These are phyloP conservation scores for Myoxocephalus aenaeus DNA, from an alignment of 2,797 vertebrate species.

Conservation along the genomic window DNA sequence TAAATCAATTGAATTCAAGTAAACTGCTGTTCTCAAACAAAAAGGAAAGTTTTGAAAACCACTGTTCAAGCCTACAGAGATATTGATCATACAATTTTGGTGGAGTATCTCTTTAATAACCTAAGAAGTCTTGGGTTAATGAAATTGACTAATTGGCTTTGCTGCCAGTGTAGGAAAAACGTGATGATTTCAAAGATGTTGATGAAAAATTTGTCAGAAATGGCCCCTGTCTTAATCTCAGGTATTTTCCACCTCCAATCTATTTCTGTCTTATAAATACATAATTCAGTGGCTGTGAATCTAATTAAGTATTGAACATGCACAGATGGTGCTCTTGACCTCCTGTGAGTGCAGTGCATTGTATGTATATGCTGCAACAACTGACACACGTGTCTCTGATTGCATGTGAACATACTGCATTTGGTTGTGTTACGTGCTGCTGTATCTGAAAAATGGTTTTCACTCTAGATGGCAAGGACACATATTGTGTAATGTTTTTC, in stretches of 20 bases:
- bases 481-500: not conserved
- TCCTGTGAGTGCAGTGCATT: constrained; percentile 57
- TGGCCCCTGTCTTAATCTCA: constrained; percentile 46
- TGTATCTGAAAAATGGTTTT: constrained; percentile 30
- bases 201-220: constrained; percentile 54
- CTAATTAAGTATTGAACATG: constrained; percentile 86
- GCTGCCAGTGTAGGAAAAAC: constrained; percentile 23
- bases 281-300: constrained; percentile 81
- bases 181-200: constrained; percentile 28
- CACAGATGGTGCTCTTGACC: constrained; percentile 84
- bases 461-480: constrained; percentile 24
- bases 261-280: constrained; percentile 74
- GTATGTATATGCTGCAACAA: constrained; percentile 65
- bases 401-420: constrained; percentile 49
- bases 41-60: not conserved
- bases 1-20: not conserved
- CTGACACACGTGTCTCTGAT: constrained; percentile 57
- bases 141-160: constrained; percentile 19
- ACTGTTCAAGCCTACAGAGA: not conserved
- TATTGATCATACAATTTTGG: constrained; percentile 1
- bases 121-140: constrained; percentile 26
- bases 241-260: constrained; percentile 71
- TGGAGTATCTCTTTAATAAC: constrained; percentile 22
- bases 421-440: constrained; percentile 1
- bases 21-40: not conserved